phyloP scores from a whole-genome alignment of 2,888 invertebrate species.

The Protonemura montana region DNA sequence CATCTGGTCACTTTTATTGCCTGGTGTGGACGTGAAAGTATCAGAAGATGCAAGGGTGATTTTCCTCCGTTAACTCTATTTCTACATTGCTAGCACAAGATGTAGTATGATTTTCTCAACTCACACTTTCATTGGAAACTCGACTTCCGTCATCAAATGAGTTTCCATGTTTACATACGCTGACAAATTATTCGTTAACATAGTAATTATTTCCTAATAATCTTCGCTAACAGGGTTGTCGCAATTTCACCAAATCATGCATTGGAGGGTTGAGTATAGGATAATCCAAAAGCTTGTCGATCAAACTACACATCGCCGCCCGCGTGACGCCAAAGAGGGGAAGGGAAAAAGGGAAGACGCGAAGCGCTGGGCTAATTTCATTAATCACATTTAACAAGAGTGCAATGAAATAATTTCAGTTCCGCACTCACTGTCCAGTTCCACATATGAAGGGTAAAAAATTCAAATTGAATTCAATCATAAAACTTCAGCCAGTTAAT shows the following conservation, averaged over 20 bases:
- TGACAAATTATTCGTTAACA: not conserved
- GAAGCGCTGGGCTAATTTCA: not conserved
- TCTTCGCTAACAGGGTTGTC: not conserved
- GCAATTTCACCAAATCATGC: not conserved
- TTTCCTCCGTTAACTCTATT: too few relatives aligned
- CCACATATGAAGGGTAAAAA: not conserved
- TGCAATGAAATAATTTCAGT: not conserved
- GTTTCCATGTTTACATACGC: slow-evolving; percentile 7
- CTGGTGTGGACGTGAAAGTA: not conserved
- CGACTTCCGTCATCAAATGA: slow-evolving; percentile 2
- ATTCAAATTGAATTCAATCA: not conserved
- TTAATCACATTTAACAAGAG: not conserved
- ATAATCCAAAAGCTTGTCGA: not conserved
- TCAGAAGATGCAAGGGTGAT: not conserved
- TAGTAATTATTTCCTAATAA: slow-evolving; percentile 25
- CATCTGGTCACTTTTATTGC: not conserved
- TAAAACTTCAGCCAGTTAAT: slow-evolving; percentile 7
- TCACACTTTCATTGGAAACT: not conserved
- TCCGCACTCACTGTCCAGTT: not conserved
- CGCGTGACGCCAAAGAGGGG: too few relatives aligned
- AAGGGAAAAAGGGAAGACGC: not conserved
- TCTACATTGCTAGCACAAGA: not conserved
- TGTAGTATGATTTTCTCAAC: not conserved
- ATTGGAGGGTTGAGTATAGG: slow-evolving; percentile 13
- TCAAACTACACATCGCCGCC: not conserved